These are phyloP conservation scores for Glaucidium brasilianum DNA, from an alignment of 2,113 vertebrate genomes.

Conservation along the genomic window DNA sequence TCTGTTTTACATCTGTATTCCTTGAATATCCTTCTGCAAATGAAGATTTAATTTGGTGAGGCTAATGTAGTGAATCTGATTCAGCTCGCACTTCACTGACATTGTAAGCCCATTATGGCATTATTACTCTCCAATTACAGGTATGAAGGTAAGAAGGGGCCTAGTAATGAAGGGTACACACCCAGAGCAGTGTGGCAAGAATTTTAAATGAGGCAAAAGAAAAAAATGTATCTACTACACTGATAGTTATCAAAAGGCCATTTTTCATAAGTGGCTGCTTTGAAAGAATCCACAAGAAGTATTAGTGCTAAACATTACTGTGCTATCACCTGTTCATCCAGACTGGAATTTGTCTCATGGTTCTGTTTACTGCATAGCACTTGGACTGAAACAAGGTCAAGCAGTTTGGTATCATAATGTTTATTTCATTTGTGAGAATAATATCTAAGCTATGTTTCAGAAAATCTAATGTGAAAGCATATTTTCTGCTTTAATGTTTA, in stretches of 20 bases:
- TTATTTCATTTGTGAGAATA: background rate
- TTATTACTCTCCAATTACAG: constrained; percentile 20
- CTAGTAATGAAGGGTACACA: background rate
- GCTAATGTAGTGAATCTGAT: constrained; percentile 2
- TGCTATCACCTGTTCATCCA: background rate
- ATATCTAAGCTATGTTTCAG: background rate
- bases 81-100: background rate
- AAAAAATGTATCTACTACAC: background rate
- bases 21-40: constrained; percentile 8
- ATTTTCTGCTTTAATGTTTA: background rate
- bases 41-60: constrained; percentile 27
- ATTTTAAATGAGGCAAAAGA: background rate
- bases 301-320: background rate
- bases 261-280: background rate
- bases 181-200: background rate
- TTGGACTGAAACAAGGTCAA: background rate
- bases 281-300: background rate
- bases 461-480: background rate
- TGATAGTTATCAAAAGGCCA: background rate
- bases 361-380: background rate
- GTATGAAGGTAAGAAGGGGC: constrained; percentile 9
- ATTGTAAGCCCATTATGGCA: background rate
- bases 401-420: background rate
- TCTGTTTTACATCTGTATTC: background rate
- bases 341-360: background rate